Evolutionary conservation across 2,888 invertebrate genomes (phyloP).

Genomic region (Agriopis aurantiaria): DNA sequence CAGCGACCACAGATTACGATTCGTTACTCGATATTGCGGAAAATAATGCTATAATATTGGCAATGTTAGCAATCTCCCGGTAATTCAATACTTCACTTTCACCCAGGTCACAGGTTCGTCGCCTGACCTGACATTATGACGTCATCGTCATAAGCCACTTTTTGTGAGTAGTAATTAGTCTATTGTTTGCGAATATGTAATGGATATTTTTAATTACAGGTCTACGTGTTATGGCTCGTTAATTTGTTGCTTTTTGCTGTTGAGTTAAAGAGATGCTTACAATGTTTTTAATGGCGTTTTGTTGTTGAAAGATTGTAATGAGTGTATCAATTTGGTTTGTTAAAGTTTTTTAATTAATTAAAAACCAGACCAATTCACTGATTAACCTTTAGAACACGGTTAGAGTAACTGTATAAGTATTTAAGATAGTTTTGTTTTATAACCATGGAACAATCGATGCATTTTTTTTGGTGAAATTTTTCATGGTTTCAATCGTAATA

Average conservation of each 20-base stretch:
- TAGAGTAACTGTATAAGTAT: too few relatives aligned
- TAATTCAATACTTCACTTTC: slow-evolving; percentile 71
- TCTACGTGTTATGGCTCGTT: slow-evolving; percentile 6
- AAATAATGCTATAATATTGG: slow-evolving; percentile 42
- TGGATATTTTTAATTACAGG: slow-evolving; percentile 16
- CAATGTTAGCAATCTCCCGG: slow-evolving; percentile 48
- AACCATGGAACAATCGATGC: too few relatives aligned
- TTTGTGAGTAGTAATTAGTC: slow-evolving; percentile 19
- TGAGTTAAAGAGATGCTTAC: neutral
- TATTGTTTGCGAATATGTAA: slow-evolving; percentile 21
- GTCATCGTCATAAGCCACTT: slow-evolving; percentile 4
- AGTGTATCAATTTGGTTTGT: neutral
- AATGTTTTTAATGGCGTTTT: neutral
- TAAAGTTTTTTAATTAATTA: neutral
- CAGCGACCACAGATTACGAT: slow-evolving; percentile 17
- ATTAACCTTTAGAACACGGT: too few relatives aligned
- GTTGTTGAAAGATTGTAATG: slow-evolving; percentile 6
- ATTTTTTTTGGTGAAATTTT: too few relatives aligned
- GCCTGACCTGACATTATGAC: slow-evolving; percentile 53
- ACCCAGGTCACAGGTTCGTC: slow-evolving; percentile 70
- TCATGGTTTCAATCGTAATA: too few relatives aligned
- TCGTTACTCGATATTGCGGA: slow-evolving; percentile 38
- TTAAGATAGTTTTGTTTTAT: too few relatives aligned
- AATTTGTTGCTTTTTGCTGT: slow-evolving; percentile 3
- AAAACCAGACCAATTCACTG: neutral